Evolutionary conservation across 2,113 vertebrate species (phyloP).

Genomic region (Anguilla rostrata): DNA sequence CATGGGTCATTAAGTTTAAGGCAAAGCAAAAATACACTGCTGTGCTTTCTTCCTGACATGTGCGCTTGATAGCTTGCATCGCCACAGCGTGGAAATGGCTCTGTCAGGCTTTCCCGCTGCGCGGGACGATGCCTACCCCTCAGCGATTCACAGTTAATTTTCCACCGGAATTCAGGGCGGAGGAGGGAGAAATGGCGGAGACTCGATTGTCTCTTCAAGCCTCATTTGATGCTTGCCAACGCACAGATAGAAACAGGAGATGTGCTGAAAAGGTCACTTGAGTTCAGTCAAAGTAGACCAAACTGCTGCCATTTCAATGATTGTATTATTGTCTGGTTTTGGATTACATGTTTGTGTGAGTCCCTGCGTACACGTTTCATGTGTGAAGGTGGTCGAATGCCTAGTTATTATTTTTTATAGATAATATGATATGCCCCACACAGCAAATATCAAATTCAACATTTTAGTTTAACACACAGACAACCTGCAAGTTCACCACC

Average conservation of each 20-base stretch:
- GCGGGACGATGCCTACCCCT: background rate
- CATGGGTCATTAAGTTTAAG: slow-evolving; percentile 25
- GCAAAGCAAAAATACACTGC: background rate
- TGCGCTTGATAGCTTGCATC: background rate
- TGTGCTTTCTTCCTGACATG: background rate
- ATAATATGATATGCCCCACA: no score
- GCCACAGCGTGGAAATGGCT: background rate
- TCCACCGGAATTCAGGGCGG: background rate
- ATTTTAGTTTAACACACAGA: no score
- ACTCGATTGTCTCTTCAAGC: slow-evolving; percentile 12
- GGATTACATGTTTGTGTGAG: background rate
- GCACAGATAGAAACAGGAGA: slow-evolving; percentile 12
- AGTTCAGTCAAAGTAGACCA: background rate
- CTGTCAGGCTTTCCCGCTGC: background rate
- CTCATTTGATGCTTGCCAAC: slow-evolving; percentile 20
- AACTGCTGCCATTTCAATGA: background rate
- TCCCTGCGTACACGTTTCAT: no score
- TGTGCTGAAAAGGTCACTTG: background rate
- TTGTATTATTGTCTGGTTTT: background rate
- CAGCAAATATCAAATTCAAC: no score
- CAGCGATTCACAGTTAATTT: slow-evolving; percentile 2
- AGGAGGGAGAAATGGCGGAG: background rate
- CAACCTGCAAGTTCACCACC: no score
- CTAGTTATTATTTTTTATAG: no score
- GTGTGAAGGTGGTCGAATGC: no score